Evolutionary conservation across 2,113 vertebrate genomes (phyloP).

Genomic region (Odontesthes bonariensis): DNA sequence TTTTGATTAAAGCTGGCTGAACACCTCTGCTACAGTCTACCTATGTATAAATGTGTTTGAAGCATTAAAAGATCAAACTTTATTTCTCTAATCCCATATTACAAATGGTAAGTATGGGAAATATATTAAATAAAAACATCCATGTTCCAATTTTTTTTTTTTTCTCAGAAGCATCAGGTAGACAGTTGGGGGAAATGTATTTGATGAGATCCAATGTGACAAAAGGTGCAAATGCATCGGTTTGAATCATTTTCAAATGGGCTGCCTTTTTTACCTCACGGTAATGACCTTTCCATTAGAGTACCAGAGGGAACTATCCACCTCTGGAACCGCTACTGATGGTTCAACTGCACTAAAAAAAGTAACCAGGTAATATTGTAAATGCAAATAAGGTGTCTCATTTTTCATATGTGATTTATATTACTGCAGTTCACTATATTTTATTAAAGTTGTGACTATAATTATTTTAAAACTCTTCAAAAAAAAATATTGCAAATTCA

Average conservation of each 20-base stretch:
- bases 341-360: neutral
- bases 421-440: neutral
- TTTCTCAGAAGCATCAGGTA: neutral
- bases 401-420: slow-evolving; percentile 13
- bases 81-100: neutral
- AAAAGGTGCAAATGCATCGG: slow-evolving; percentile 42
- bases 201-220: slow-evolving; percentile 32
- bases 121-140: neutral
- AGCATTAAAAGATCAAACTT: neutral
- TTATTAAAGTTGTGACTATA: neutral
- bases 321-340: slow-evolving; percentile 21
- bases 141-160: neutral
- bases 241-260: slow-evolving; percentile 50
- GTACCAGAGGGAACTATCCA: slow-evolving; percentile 12
- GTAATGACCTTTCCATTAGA: slow-evolving; percentile 43
- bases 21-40: neutral
- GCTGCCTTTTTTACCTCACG: slow-evolving; percentile 11
- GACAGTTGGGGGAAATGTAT: slow-evolving; percentile 4
- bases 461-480: neutral
- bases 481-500: neutral
- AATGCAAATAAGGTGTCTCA: slow-evolving; percentile 8
- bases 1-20: neutral
- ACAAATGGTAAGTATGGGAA: neutral
- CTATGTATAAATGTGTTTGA: neutral
- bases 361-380: slow-evolving; percentile 1